Evolutionary conservation across 2,113 vertebrate species (phyloP).

Genomic region (Saiga tatarica): DNA sequence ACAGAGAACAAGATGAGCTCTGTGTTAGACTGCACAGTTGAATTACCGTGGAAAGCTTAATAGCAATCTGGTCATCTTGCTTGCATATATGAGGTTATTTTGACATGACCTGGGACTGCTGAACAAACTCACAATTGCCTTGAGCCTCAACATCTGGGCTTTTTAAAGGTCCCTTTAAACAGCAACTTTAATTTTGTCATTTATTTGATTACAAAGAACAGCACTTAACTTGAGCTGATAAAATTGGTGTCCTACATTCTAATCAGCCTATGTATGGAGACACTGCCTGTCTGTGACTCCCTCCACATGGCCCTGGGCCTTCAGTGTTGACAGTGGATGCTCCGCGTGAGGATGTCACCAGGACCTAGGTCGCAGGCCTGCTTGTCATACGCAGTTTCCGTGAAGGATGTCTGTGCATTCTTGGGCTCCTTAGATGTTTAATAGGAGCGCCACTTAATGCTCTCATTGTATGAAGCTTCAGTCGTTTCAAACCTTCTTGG

Average conservation of each 20-base stretch:
- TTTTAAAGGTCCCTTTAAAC: background rate
- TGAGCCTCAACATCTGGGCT: background rate
- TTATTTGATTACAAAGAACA: background rate
- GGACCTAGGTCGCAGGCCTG: background rate
- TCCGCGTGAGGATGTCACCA: accelerated
- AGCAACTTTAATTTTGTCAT: background rate
- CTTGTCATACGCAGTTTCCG: accelerated
- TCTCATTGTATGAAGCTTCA: background rate
- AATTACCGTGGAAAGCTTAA: background rate
- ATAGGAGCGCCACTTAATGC: no score
- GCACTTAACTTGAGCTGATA: no score
- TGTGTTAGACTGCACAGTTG: background rate
- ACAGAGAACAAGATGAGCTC: background rate
- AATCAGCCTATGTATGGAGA: no score
- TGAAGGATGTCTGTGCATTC: accelerated
- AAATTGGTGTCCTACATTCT: background rate
- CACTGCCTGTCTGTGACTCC: background rate
- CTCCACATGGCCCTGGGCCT: background rate
- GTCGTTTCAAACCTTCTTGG: background rate
- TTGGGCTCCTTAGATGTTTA: background rate
- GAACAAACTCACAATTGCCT: no score
- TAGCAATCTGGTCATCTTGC: background rate
- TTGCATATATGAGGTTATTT: no score
- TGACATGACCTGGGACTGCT: background rate
- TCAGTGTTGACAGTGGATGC: accelerated